Conservation (phyloP, 2,113 vertebrate genomes). For the Antechinus flavipes region DNA sequence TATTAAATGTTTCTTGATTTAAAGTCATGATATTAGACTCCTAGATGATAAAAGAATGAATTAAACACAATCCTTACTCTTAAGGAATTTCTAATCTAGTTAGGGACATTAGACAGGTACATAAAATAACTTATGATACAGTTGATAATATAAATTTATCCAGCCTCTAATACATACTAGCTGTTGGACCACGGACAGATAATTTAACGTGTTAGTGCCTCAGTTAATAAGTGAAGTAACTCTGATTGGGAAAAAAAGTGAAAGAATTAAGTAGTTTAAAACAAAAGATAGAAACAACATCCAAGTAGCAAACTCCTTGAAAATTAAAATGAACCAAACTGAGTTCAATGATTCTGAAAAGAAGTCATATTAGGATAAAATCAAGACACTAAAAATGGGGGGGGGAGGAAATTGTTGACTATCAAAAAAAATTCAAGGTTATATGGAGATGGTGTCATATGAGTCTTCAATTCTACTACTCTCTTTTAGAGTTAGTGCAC, state of each 20-base stretch:
- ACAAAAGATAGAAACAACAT: neutral
- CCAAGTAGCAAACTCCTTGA: neutral
- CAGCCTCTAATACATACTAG: neutral
- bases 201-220: neutral
- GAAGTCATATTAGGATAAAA: neutral
- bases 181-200: neutral
- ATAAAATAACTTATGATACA: neutral
- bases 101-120: neutral
- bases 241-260: neutral
- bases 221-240: neutral
- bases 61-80: neutral
- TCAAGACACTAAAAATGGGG: neutral
- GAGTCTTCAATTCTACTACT: neutral
- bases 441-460: neutral
- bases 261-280: neutral
- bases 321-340: neutral
- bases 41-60: neutral
- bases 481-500: neutral
- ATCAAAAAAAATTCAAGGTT: neutral
- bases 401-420: neutral
- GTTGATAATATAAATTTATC: neutral
- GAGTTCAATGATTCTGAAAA: neutral
- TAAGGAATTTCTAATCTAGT: neutral
- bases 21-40: neutral
- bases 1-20: neutral